These are phyloP conservation scores for Antechinus stuartii DNA, from an alignment of 2,113 vertebrate genomes.

Conservation along the genomic window DNA sequence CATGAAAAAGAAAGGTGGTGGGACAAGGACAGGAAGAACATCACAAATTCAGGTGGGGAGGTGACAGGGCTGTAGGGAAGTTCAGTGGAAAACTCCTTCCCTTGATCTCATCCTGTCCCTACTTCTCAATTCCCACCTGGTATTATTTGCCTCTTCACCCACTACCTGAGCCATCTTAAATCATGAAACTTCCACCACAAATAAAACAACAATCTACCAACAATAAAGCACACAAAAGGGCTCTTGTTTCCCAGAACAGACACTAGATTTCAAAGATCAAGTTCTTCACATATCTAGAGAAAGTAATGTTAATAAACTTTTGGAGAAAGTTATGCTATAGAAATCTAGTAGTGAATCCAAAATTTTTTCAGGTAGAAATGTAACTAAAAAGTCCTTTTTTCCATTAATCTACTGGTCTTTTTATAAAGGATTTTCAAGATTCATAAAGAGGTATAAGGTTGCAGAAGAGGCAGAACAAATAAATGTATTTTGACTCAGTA, in stretches of 20 bases:
- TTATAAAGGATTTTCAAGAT: not conserved
- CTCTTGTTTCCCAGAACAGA: not conserved
- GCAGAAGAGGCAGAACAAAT: not conserved
- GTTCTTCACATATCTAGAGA: not conserved
- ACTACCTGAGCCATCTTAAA: not conserved
- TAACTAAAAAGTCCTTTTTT: not conserved
- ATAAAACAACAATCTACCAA: not conserved
- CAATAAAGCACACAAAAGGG: not conserved
- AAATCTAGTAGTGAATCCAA: not conserved
- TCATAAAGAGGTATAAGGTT: not conserved
- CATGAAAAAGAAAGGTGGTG: not conserved
- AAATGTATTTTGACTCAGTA: not conserved
- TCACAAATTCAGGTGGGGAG: not conserved
- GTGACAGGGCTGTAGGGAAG: not conserved
- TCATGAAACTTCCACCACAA: not conserved
- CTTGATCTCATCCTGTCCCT: not conserved
- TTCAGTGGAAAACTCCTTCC: not conserved
- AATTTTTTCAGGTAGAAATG: not conserved
- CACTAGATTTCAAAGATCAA: not conserved
- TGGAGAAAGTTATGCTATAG: not conserved
- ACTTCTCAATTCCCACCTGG: too few relatives aligned
- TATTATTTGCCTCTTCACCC: too few relatives aligned
- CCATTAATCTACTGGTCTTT: not conserved
- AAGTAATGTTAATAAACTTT: not conserved
- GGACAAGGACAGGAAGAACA: not conserved